Evolutionary conservation across 2,113 vertebrate genomes (phyloP), one percentile per base, ranked within the genome.

Genomic region (Acrocephalus arundinaceus): DNA sequence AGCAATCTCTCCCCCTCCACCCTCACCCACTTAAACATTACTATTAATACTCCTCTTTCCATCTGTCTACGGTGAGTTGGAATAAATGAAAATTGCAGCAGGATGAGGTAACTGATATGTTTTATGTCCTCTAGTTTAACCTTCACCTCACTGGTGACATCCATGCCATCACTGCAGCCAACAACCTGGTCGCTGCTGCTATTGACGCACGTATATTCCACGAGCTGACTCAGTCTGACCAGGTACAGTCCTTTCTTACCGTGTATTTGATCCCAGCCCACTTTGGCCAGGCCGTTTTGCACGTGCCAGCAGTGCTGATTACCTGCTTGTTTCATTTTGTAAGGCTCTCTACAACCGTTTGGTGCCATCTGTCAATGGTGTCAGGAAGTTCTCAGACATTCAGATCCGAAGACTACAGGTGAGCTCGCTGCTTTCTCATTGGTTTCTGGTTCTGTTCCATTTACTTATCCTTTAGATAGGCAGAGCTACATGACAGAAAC

Each of bases 141-240:
- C 99, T 99, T 72, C 99, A 99, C 93, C 99, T 99, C 90, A 99
- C 99, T 3, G 99, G 99, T 35, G 99, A 99, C 95, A 99, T 99
- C 96, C 99, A 99, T 7, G 99, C 99, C 94, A 99, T 99, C 97
- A 99, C 99, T 24, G 99, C 99, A 39, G 98, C 99, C 66, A 99
- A 99, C 95, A 99, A 99, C 96, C 97, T 99, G 31, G 99, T 99
- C 0, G 99, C 99, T 58, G 99, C 99, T 4, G 99, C 99, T 73
- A 94, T 99, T 0, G 99, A 99, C 1, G 98, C 99, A 1, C 99
- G 99, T 51, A 99, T 99, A 11, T 99, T 99, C 97, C 99, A 99
- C 0, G 99, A 99, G 95, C 79, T 98, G 71, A 99, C 99, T 7
- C 99, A 99, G 89, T 97, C 98, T 43, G 99, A 99, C 97, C 99